Evolutionary conservation across 2,888 invertebrate species (phyloP).

Genomic region (Hydropsyche betteni): DNA sequence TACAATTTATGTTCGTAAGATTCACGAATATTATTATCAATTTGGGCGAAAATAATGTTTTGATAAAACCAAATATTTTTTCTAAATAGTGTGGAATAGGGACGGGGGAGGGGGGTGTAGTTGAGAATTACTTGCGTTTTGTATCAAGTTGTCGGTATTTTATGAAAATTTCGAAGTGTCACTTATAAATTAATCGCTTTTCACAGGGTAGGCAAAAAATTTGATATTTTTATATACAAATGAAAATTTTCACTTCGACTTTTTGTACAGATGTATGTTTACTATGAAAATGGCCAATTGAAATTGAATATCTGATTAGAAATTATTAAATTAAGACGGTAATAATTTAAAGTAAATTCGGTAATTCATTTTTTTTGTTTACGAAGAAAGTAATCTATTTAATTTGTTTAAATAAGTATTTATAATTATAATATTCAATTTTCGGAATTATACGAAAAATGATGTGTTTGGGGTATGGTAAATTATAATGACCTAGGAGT

Average conservation of each 20-base stretch:
- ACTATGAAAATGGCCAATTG: slow-evolving; percentile 22
- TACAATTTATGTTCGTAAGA: too few species aligned
- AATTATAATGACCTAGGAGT: neutral
- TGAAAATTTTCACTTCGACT: neutral
- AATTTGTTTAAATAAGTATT: neutral
- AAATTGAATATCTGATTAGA: slow-evolving; percentile 11
- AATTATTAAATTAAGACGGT: slow-evolving; percentile 7
- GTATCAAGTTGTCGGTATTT: neutral
- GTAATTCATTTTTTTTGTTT: neutral
- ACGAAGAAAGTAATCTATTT: neutral
- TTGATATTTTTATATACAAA: slow-evolving; percentile 38
- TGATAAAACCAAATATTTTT: neutral
- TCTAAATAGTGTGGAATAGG: neutral
- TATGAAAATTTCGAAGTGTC: slow-evolving; percentile 24
- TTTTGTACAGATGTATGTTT: slow-evolving; percentile 1
- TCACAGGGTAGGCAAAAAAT: slow-evolving; percentile 40
- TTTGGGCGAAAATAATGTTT: neutral
- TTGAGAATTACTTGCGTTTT: neutral
- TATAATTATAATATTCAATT: neutral
- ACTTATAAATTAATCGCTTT: slow-evolving; percentile 34
- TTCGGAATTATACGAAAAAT: too few species aligned
- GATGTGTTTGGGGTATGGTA: neutral
- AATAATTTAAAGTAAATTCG: neutral
- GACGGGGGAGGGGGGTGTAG: too few species aligned
- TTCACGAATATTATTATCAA: too few species aligned